Evolutionary conservation across 2,797 vertebrate genomes (phyloP).

Genomic region (Sebastes hubbsi): DNA sequence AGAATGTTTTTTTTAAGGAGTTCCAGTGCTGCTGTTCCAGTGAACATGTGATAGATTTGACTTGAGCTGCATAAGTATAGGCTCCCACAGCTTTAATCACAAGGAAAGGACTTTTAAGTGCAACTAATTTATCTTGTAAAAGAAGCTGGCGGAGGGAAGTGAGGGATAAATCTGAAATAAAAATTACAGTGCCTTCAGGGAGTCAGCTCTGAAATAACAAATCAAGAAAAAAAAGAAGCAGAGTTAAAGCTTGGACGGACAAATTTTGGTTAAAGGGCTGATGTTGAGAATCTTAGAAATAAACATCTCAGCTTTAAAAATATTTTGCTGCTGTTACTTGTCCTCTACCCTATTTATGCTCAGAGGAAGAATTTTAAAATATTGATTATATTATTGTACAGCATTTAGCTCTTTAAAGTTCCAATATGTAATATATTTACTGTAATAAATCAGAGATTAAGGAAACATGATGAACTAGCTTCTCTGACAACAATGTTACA

Average conservation of each 20-base stretch:
- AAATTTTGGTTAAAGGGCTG: background rate
- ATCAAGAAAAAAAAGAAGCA: background rate
- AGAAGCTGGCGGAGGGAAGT: background rate
- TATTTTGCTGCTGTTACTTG: background rate
- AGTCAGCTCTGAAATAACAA: background rate
- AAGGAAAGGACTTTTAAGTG: slow-evolving; percentile 19
- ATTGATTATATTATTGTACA: background rate
- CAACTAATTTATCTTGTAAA: slow-evolving; percentile 19
- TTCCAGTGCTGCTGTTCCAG: slow-evolving; percentile 55
- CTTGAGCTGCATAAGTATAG: slow-evolving; percentile 23
- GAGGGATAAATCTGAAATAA: background rate
- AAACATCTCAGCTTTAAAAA: background rate
- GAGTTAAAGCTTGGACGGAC: background rate
- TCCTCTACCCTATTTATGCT: background rate
- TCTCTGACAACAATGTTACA: no score
- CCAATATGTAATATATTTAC: no score
- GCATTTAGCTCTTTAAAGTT: background rate
- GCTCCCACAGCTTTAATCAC: slow-evolving; percentile 51
- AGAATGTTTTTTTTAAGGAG: slow-evolving; percentile 49
- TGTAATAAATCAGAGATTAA: no score
- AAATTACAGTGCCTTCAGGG: background rate
- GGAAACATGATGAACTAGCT: no score
- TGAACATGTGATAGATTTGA: slow-evolving; percentile 54
- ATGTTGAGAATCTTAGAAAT: background rate
- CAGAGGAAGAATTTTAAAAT: background rate